These are phyloP conservation scores for Dexiosoma caninum DNA, from an alignment of 2,888 invertebrate species.

Conservation along the genomic window DNA sequence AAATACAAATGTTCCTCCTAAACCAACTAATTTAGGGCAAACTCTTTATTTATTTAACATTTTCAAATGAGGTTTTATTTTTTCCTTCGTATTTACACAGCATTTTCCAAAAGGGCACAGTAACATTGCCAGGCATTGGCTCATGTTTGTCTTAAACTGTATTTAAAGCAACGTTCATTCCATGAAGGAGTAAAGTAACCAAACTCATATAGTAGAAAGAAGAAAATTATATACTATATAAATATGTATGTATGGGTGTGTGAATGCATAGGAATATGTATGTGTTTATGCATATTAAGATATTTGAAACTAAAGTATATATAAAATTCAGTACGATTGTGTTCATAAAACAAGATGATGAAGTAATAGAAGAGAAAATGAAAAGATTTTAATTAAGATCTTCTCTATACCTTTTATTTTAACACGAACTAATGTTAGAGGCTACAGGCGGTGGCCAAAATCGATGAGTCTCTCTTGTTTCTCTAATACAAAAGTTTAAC, in stretches of 20 bases:
- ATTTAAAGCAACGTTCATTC: constrained; percentile 9
- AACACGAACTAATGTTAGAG: constrained; percentile 47
- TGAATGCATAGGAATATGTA: too few species aligned
- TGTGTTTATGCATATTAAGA: neutral
- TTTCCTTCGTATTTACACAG: neutral
- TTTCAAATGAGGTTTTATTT: neutral
- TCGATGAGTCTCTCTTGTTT: too few species aligned
- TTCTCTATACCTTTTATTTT: constrained; percentile 46
- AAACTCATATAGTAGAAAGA: constrained; percentile 12
- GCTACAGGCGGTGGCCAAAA: constrained; percentile 11
- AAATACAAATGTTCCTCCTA: neutral
- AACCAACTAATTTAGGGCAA: neutral
- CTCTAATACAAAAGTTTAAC: too few species aligned
- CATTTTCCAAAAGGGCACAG: constrained; percentile 2
- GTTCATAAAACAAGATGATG: constrained; percentile 19
- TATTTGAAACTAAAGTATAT: constrained; percentile 34
- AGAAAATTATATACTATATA: neutral
- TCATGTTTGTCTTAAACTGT: constrained; percentile 30
- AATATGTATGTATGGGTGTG: neutral
- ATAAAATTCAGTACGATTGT: constrained; percentile 15
- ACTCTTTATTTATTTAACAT: neutral
- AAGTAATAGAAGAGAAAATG: constrained; percentile 27
- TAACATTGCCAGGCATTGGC: constrained; percentile 11
- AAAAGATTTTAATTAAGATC: constrained; percentile 64
- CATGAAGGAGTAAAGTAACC: neutral